Percentiles rank a stretch among this genome's conserved stretches.
These are phyloP conservation scores for Corynorhinus townsendii DNA, from an alignment of 2,113 vertebrate genomes.

Conservation along the genomic window DNA sequence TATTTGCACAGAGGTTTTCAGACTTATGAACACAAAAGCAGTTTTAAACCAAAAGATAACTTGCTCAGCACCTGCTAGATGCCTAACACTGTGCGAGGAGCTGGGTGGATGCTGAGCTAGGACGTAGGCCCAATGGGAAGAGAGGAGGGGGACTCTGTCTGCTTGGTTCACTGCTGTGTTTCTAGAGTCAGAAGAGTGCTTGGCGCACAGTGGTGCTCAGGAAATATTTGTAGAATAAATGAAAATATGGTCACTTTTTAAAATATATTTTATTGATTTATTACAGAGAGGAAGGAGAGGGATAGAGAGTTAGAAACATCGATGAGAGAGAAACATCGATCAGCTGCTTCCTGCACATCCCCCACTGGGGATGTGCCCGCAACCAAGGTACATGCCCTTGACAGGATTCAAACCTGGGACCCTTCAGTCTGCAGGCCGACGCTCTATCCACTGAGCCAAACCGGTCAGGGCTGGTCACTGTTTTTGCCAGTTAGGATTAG, in stretches of 20 bases:
- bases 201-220: not conserved
- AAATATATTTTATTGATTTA: too few relatives aligned
- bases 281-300: too few relatives aligned
- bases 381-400: too few relatives aligned
- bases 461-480: not conserved
- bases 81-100: not conserved
- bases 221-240: not conserved
- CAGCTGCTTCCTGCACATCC: too few relatives aligned
- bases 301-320: too few relatives aligned
- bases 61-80: not conserved
- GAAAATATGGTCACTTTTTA: not conserved
- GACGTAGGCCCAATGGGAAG: rapidly evolving
- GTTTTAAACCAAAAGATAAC: not conserved
- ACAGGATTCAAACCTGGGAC: too few relatives aligned
- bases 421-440: too few relatives aligned
- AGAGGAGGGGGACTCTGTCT: not conserved
- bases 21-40: not conserved
- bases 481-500: not conserved
- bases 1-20: not conserved
- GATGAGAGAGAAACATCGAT: too few relatives aligned
- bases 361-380: too few relatives aligned
- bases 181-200: not conserved
- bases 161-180: not conserved
- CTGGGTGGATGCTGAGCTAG: not conserved
- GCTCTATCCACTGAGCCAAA: too few relatives aligned